These are phyloP conservation scores for Dugesia japonica DNA, from an alignment of 2,888 invertebrate species.

Conservation along the genomic window DNA sequence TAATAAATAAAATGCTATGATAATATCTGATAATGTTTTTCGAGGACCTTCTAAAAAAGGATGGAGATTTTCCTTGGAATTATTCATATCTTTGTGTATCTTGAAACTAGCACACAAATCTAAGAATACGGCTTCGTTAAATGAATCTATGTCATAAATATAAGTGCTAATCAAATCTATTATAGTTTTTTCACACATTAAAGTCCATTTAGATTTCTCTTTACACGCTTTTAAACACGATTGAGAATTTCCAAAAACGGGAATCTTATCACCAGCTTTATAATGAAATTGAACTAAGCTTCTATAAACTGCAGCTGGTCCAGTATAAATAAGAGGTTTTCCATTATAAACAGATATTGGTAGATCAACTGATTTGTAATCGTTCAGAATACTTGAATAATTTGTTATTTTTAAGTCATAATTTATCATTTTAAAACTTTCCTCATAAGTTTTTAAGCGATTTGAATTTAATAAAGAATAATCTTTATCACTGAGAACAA, in stretches of 20 bases:
- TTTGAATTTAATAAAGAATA: background rate
- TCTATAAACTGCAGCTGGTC: background rate
- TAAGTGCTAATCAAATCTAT: background rate
- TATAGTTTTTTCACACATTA: conserved; percentile 30
- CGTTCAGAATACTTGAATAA: background rate
- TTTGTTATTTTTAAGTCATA: background rate
- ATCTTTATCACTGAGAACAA: background rate
- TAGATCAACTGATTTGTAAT: background rate
- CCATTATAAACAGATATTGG: background rate
- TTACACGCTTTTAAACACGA: conserved; percentile 33
- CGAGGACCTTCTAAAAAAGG: conserved; percentile 23
- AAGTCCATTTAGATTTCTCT: conserved; percentile 31
- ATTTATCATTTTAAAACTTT: background rate
- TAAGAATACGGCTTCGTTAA: background rate
- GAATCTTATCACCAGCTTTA: background rate
- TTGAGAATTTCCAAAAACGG: conserved; percentile 21
- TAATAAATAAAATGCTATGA: conserved; percentile 17
- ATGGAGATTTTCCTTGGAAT: background rate
- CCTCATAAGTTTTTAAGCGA: background rate
- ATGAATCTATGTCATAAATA: background rate
- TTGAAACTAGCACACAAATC: conserved; percentile 12
- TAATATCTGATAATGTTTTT: conserved; percentile 26
- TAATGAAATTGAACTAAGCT: background rate
- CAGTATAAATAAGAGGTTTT: background rate
- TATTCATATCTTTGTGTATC: background rate